Evolutionary conservation across 2,888 invertebrate genomes (phyloP), one percentile per base, ranked within the genome.

Genomic region (Margaritifera margaritifera): DNA sequence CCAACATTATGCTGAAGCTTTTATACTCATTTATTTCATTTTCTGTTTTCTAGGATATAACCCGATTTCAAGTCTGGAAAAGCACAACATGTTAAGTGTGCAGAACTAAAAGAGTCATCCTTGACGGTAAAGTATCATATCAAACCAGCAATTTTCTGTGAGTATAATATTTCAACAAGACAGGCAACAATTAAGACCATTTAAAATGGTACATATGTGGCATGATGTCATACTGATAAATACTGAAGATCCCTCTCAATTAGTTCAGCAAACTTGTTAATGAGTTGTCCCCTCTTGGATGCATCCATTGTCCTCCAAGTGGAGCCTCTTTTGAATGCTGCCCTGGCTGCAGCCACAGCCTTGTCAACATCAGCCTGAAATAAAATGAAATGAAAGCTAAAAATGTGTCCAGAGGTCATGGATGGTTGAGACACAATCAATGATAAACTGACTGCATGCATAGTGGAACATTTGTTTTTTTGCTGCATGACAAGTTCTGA

Each of bases 261-360:
- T 0, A 96, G 92, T 90, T 96, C 94, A 1, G 97, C 96, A 69
- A 98, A 91, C 90, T 92, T 93, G 90, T 94, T 92, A 60, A 98
- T 88, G 2, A 97, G 91, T 54, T 91, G 86, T 0, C 97, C 97
- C 58, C 97, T 92, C 25, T 94, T 91, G 0, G 96, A 95, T 0
- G 97, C 96, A 89, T 97, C 96, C 91, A 92, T 91, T 20, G 89
- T 89, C 65, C 92, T 86, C 93, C 93, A 93, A 72, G 86, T 85
- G 8, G 92, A 91, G n/a, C 92, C 92, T 27, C 88, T 78, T 54
- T 88, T 79, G 83, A 92, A 92, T 0, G 92, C 92, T 31, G 89
- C 84, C 22, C 82, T 81, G 5, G 92, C 92, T 19, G 92, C 92
- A 62, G 84, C 83, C 18, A 92, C 92, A 11, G 92, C 92, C 63